Evolutionary conservation across 2,888 invertebrate species (phyloP), one percentile per base, ranked within the genome.

Genomic region (Orchestes rusci): DNA sequence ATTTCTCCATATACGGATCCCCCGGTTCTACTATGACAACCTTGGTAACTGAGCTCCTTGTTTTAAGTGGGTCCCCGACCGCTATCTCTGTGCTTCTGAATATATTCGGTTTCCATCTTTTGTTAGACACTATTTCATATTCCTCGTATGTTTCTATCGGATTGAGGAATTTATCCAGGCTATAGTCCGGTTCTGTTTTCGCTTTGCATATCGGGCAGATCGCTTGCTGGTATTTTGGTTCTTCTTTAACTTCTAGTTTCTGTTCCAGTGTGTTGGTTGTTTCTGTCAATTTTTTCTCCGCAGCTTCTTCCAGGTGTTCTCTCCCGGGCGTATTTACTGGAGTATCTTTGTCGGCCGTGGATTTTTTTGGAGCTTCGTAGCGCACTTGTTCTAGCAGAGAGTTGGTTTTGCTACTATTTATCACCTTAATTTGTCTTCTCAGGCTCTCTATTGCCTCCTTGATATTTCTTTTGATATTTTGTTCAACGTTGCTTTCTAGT

Each of bases 321-420:
- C 30, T 30, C 30, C 12, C 13, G 7, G 12, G 5, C n/a, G 12
- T 10, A 13, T 13, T 30, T n/a, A 4, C 13, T 30, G 8, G 5
- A 10, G 30, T 4, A 12, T 30, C 30, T 30, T 4, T 30, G 30
- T 30, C 30, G 4, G 5, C 30, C n/a, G 30, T 30, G 7, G 30
- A 13, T 30, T 12, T 30, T 30, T 30, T 13, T 30, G 12, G 8
- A 12, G 5, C 13, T n/a, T 30, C 30, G 8, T 12, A 8, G 8
- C 30, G 30, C 30, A 30, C 4, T n/a, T 30, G 30, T 30, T 30
- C 30, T 13, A 30, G 30, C 30, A 30, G 5, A 13, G 12, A 10
- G 4, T 30, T 30, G 8, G 30, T n/a, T 30, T 23, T 5, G 5
- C 7, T 23, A 23, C 23, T 23, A 8, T 23, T 23, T 23, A 23